Evolutionary conservation across 2,888 invertebrate species (phyloP).

Genomic region (Syritta pipiens): DNA sequence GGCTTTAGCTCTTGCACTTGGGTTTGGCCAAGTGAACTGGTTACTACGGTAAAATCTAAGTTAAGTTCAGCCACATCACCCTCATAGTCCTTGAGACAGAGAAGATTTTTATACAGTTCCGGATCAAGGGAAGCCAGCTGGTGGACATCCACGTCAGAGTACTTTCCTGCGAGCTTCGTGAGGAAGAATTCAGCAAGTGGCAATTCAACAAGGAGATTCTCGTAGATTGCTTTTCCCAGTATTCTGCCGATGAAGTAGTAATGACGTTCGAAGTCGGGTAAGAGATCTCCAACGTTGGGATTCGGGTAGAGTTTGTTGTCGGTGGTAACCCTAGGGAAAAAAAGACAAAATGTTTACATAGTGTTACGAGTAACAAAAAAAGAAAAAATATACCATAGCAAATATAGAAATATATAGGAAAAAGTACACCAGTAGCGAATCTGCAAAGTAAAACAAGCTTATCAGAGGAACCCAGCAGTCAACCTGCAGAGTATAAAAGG

Average conservation of each 20-base stretch:
- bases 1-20: slow-evolving; percentile 94
- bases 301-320: slow-evolving; percentile 98
- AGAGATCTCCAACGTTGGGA: slow-evolving; percentile 92
- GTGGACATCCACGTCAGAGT: slow-evolving; percentile 89
- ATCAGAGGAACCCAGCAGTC: too few species aligned
- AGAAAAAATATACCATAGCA: too few species aligned
- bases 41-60: slow-evolving; percentile 95
- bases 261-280: slow-evolving; percentile 92
- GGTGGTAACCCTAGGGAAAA: slow-evolving; percentile 83
- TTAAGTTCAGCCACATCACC: slow-evolving; percentile 93
- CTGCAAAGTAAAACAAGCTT: too few species aligned
- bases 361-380: background rate
- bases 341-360: background rate
- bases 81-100: slow-evolving; percentile 91
- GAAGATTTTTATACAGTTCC: slow-evolving; percentile 92
- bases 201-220: slow-evolving; percentile 95
- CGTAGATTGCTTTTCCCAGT: slow-evolving; percentile 96
- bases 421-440: too few species aligned
- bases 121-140: slow-evolving; percentile 94
- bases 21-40: slow-evolving; percentile 93
- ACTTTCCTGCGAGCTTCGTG: slow-evolving; percentile 89
- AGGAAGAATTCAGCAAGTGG: slow-evolving; percentile 98
- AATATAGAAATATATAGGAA: too few species aligned
- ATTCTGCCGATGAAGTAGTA: slow-evolving; percentile 97
- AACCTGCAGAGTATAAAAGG: too few species aligned